Percentiles rank a stretch among this genome's conserved stretches.
These are phyloP conservation scores for Plumapathes pennacea DNA, from an alignment of 92 coral and sea anemone species.

Conservation along the genomic window DNA sequence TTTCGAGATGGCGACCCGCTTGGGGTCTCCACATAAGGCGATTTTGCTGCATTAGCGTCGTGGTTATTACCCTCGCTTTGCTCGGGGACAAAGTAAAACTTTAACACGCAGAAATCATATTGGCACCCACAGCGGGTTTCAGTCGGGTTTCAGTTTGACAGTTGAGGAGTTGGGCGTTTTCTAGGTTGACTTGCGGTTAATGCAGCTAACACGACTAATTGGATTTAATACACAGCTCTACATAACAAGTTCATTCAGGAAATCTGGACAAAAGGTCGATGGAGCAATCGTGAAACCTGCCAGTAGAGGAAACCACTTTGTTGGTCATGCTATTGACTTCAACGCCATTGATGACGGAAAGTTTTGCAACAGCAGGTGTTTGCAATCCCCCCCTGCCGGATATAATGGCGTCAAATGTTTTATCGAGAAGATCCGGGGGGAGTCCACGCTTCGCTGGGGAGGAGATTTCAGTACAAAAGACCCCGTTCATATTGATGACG, in stretches of 20 bases:
- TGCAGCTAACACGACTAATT: too few species aligned
- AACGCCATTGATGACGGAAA: conserved; percentile 11
- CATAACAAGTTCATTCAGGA: conserved; percentile 48
- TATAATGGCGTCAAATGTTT: conserved; percentile 32
- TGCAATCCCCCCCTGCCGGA: not conserved
- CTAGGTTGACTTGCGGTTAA: too few species aligned
- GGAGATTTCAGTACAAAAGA: conserved; percentile 42
- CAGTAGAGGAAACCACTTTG: conserved; percentile 39
- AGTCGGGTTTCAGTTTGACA: too few species aligned
- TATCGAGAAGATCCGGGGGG: conserved; percentile 21
- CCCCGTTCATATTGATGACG: conserved; percentile 55
- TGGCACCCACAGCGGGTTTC: too few species aligned
- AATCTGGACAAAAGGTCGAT: not conserved
- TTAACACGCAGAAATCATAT: too few species aligned
- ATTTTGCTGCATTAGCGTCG: too few species aligned
- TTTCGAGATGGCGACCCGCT: too few species aligned
- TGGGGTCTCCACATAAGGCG: too few species aligned
- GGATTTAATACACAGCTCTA: conserved; percentile 16
- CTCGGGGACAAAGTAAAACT: too few species aligned
- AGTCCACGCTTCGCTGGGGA: conserved; percentile 54
- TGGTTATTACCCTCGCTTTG: too few species aligned
- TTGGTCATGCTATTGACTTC: conserved; percentile 69
- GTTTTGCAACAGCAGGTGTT: conserved; percentile 50
- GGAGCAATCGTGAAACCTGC: conserved; percentile 57
- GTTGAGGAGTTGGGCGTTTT: too few species aligned